Evolutionary conservation across 2,888 invertebrate species (phyloP), one percentile per base, ranked within the genome.

Genomic region (Cyaniris semiargus): DNA sequence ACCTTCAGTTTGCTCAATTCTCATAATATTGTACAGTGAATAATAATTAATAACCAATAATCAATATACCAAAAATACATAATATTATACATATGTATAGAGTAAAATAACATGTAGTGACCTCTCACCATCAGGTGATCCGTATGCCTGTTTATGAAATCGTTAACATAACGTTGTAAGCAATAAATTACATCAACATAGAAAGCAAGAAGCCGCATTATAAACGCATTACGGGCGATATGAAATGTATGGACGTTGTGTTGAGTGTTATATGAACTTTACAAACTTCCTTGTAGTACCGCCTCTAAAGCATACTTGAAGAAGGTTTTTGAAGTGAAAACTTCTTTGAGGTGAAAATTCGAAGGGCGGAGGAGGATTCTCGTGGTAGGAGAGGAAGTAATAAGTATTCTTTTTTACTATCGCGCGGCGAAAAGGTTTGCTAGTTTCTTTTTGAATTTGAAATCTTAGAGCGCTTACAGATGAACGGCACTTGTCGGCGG

Each of bases 141-240:
- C 58, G 27, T 66, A 6, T 10, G 66, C 66, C 27, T 66, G 27
- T 66, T 31, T 27, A 66, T 66, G 66, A 66, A 66, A 66, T 66
- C 66, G 66, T 66, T 66, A 66, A 66, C 66, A 66, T 66, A 66
- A 31, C 31, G 66, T 31, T 31, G 27, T 66, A 27, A 66, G 66
- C 27, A 66, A 66, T 66, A 66, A 66, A 66, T 66, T 66, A 66
- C 66, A 66, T 66, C 27, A 66, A 66, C 27, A 66, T 66, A 66
- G 66, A 66, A 66, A 66, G 66, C 66, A 31, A 66, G 66, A 66
- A 66, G 27, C 27, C 5, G 18, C 27, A 66, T 66, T 66, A 66
- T 66, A 66, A 66, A 66, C 66, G 27, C 66, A 66, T 66, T 66
- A 66, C 27, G 27, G 66, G 15, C 10, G 15, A 1, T 66, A 31